Percentiles rank a stretch among this genome's conserved stretches.
Conservation (phyloP, 2,797 vertebrate genomes). For the Synanceia verrucosa region DNA sequence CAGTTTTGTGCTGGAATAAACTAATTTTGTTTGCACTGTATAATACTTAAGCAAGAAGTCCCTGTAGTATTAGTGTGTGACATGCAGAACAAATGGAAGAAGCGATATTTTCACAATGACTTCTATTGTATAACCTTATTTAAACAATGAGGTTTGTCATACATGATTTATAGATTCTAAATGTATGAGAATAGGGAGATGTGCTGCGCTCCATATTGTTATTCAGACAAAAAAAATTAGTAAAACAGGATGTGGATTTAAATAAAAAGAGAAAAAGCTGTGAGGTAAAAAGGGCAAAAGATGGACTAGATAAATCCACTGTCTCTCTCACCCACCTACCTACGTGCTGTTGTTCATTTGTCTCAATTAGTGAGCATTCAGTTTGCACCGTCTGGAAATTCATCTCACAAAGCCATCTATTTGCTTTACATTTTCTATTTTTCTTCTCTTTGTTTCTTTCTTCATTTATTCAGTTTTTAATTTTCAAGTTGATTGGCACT, state of each 20-base stretch:
- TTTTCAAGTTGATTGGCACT: slow-evolving; percentile 28
- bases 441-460: not conserved
- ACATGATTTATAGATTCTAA: slow-evolving; percentile 76
- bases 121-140: slow-evolving; percentile 66
- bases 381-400: slow-evolving; percentile 49
- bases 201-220: slow-evolving; percentile 43
- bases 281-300: slow-evolving; percentile 59
- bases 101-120: slow-evolving; percentile 58
- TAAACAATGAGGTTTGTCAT: slow-evolving; percentile 63
- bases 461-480: slow-evolving; percentile 23
- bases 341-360: slow-evolving; percentile 71
- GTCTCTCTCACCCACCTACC: slow-evolving; percentile 44
- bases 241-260: slow-evolving; percentile 48
- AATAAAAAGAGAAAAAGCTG: slow-evolving; percentile 35
- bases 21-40: slow-evolving; percentile 50
- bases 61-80: slow-evolving; percentile 55
- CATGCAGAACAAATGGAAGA: slow-evolving; percentile 71
- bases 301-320: slow-evolving; percentile 65
- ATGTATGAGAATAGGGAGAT: slow-evolving; percentile 55
- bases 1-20: slow-evolving; percentile 40
- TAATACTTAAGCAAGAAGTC: slow-evolving; percentile 49
- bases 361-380: slow-evolving; percentile 73
- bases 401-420: slow-evolving; percentile 34
- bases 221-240: slow-evolving; percentile 31
- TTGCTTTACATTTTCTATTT: slow-evolving; percentile 28